Conservation (phyloP, 1,140 invertebrate genomes). For the Pseudomyrmex sp. region DNA sequence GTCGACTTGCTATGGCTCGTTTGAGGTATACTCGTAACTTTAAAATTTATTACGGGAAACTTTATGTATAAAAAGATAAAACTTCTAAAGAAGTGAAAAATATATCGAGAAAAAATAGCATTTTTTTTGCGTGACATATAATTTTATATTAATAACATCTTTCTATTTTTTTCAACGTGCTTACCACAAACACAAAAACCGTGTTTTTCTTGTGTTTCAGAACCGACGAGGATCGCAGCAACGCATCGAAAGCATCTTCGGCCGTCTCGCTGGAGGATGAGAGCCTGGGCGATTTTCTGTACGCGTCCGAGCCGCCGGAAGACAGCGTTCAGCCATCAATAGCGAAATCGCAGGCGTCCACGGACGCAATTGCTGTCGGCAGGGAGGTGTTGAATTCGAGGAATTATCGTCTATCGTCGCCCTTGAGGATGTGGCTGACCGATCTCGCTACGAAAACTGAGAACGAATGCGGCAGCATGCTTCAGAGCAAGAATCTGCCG, state of each 20-base stretch:
- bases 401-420: conserved; percentile 56
- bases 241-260: conserved; percentile 30
- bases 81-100: not conserved
- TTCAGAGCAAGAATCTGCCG: conserved; percentile 80
- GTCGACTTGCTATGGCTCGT: conserved; percentile 66
- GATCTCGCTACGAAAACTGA: conserved; percentile 73
- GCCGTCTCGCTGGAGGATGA: conserved; percentile 63
- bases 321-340: conserved; percentile 56
- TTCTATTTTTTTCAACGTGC: not conserved
- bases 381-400: conserved; percentile 43
- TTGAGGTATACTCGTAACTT: conserved; percentile 65
- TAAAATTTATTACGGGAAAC: not conserved
- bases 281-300: conserved; percentile 79
- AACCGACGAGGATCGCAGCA: conserved; percentile 67
- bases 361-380: conserved; percentile 4
- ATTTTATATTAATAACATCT: conserved; percentile 20
- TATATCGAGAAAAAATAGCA: not conserved
- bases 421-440: conserved; percentile 78
- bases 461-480: conserved; percentile 74
- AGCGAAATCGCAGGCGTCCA: conserved; percentile 24
- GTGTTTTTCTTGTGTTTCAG: conserved; percentile 60
- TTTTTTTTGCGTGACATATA: not conserved
- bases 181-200: conserved; percentile 1
- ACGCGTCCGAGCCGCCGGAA: conserved; percentile 76
- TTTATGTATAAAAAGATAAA: not conserved